Evolutionary conservation across 2,113 vertebrate genomes (phyloP).

Genomic region (Ranitomeya imitator): DNA sequence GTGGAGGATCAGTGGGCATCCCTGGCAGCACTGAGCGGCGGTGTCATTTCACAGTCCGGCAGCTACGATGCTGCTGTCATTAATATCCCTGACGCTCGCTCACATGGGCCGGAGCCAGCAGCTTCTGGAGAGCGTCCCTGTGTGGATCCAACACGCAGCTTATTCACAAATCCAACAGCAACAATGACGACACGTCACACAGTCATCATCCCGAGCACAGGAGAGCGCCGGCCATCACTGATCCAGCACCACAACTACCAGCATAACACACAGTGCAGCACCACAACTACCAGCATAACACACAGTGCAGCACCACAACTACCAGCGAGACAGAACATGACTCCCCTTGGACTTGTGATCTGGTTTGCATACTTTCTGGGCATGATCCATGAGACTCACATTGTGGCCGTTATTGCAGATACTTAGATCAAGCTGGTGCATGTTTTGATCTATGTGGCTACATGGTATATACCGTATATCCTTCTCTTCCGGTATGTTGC

Average conservation of each 20-base stretch:
- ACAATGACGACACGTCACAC: not conserved
- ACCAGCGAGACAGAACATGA: too few relatives aligned
- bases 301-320: too few relatives aligned
- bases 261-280: not conserved
- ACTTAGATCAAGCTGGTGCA: too few relatives aligned
- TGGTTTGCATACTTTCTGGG: too few relatives aligned
- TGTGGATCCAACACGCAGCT: conserved; percentile 28
- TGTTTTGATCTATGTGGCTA: too few relatives aligned
- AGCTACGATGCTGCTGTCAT: not conserved
- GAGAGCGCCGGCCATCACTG: too few relatives aligned
- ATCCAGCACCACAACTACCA: not conserved
- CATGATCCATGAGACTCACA: too few relatives aligned
- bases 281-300: not conserved
- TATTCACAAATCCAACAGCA: conserved; percentile 6
- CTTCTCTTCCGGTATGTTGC: too few relatives aligned
- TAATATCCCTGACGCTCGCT: not conserved
- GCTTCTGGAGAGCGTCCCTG: not conserved
- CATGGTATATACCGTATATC: too few relatives aligned
- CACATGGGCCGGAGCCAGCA: not conserved
- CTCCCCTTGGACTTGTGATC: too few relatives aligned
- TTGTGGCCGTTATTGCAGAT: too few relatives aligned
- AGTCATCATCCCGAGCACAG: conserved; percentile 10
- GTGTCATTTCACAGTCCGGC: not conserved
- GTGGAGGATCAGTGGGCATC: not conserved
- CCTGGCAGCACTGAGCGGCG: not conserved